Evolutionary conservation across 2,113 vertebrate genomes (phyloP), one percentile per base, ranked within the genome.

Genomic region (Sinocyclocheilus maitianheensis): DNA sequence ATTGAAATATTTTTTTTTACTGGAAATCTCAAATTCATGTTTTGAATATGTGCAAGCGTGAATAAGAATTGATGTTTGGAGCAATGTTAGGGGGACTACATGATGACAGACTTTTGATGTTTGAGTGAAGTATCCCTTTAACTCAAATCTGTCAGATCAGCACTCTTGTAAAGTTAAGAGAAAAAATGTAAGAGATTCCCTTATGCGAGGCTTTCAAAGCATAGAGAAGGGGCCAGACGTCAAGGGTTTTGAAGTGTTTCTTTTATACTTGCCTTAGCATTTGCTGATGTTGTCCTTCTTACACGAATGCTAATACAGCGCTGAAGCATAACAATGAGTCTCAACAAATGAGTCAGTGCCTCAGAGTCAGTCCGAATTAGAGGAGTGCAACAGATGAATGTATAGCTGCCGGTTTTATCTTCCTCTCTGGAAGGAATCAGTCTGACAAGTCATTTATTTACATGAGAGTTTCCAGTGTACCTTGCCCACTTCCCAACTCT

Each of bases 381-480:
- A 40, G 26, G 6, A 2, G 13, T 69, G 16, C 65, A 34, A 14
- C 82, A 77, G 87, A 83, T 81, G 81, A 90, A 75, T 89, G 88
- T 43, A 87, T 86, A 87, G 86, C 90, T 90, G 83, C 58, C 62
- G 91, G 89, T 87, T 80, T 88, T 85, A 30, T 87, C 87, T 92
- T 79, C 43, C 43, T 87, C 85, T 60, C 9, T 75, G 80, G 71
- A 58, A 83, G 77, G 86, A 93, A 90, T 93, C 11, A 75, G 89
- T 84, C 90, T 93, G 93, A 93, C 91, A 84, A 80, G 84, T 86
- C 91, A 87, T 87, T 91, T 90, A 84, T 90, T 87, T 86, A 77
- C 88, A 84, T 88, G 89, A 43, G n/a, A 67, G 34, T 84, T 78
- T 74, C 76, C 76, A 55, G 74, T 80, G 65, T 79, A 51, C 80